Evolutionary conservation across 2,888 invertebrate species (phyloP), one percentile per base, ranked within the genome.

Genomic region (Scaptomyza caliginosa): DNA sequence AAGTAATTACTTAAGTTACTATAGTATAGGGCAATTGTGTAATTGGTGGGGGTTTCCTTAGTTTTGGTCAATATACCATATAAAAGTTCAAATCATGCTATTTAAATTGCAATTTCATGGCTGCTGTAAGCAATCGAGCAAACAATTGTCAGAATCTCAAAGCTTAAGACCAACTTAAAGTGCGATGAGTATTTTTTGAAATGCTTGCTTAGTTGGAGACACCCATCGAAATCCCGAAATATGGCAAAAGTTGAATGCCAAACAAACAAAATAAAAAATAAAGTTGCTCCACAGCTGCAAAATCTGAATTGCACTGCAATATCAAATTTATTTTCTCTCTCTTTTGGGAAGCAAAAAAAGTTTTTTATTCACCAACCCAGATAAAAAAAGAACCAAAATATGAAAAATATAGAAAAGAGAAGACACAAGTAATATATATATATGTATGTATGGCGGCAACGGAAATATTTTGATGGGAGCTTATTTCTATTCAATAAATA

Each of bases 401-500:
- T 21, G 21, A n/a, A 11, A 4, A 11, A 11, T 11, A 26, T 26
- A 4, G 11, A 24, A n/a, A 34, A 16, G 7, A 7, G 34, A 2
- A 19, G 32, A 26, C 17, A 8, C 28, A 13, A 28, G 17, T 38
- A 58, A 36, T 34, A 17, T 49, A 39, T 13, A 32, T 32, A 13
- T n/a, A n/a, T n/a, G 11, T 13, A 32, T 32, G 13, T 32, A 13
- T 17, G 38, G 11, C 4, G 40, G 17, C 26, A 13, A 4, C n/a
- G 32, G 21, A 36, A 30, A 52, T 57, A 13, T 54, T 50, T 73
- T 36, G 26, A 45, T 52, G 36, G 8, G 42, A 42, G 45, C 48
- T 28, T 32, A 65, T 62, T 62, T 57, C 46, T 49, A 67, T 74
- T 71, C 57, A 74, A 71, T 71, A 74, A 67, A 71, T 71, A 71